phyloP scores from a whole-genome alignment of 1,140 invertebrate genomes.

The Sitophilus oryzae region DNA sequence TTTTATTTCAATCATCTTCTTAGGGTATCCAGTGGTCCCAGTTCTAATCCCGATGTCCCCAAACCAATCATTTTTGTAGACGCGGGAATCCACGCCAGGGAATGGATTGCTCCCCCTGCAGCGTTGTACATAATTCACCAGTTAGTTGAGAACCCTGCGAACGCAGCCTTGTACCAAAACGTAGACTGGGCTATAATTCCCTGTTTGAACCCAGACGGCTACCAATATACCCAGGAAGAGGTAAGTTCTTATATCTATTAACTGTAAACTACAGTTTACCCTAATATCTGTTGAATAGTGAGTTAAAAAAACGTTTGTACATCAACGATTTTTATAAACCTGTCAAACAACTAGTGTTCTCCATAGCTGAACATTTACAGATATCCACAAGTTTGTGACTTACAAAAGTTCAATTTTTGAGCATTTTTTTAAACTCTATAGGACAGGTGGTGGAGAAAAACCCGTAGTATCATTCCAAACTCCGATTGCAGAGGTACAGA shows the following conservation, averaged over 20 bases:
- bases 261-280: not conserved
- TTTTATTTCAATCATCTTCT: too few relatives aligned
- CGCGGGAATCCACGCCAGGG: slow-evolving; percentile 59
- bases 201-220: slow-evolving; percentile 67
- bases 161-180: slow-evolving; percentile 43
- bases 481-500: too few relatives aligned
- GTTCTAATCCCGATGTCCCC: too few relatives aligned
- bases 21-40: too few relatives aligned
- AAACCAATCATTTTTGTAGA: slow-evolving; percentile 62
- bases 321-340: slow-evolving; percentile 3
- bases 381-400: too few relatives aligned
- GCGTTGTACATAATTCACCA: slow-evolving; percentile 59
- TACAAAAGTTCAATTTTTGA: too few relatives aligned
- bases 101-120: slow-evolving; percentile 64
- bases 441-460: too few relatives aligned
- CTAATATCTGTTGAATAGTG: not conserved
- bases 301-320: too few relatives aligned
- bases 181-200: slow-evolving; percentile 65
- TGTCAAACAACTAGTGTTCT: not conserved
- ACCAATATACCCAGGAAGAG: slow-evolving; percentile 55
- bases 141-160: slow-evolving; percentile 47
- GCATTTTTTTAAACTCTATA: too few relatives aligned
- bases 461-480: too few relatives aligned
- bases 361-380: too few relatives aligned
- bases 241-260: slow-evolving; percentile 35